phyloP scores from a whole-genome alignment of 1,140 invertebrate species.

The Drosophila simulans region DNA sequence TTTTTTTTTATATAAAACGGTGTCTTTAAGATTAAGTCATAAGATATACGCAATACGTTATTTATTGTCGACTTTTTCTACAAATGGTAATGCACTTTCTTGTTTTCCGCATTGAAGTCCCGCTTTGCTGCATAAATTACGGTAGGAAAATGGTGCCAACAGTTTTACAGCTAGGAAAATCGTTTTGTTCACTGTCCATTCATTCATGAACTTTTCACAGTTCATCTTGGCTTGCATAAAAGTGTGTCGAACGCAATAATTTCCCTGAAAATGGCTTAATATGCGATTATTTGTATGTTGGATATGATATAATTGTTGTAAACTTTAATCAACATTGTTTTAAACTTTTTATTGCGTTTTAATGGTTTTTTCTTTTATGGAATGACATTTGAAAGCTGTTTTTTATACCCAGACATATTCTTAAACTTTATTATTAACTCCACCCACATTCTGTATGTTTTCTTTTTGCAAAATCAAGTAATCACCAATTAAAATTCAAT shows the following conservation, averaged over 20 bases:
- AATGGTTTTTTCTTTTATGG: background rate
- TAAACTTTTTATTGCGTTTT: background rate
- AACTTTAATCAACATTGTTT: background rate
- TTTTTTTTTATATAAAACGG: constrained; percentile 23
- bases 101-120: constrained; percentile 41
- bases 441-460: constrained; percentile 2
- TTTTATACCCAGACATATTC: background rate
- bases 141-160: constrained; percentile 19
- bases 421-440: background rate
- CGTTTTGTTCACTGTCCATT: constrained; percentile 30
- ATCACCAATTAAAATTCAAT: constrained; percentile 34
- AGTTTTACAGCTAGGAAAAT: constrained; percentile 37
- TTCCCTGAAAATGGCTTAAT: background rate
- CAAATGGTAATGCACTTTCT: constrained; percentile 59
- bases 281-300: background rate
- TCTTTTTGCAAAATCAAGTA: background rate
- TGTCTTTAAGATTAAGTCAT: constrained; percentile 37
- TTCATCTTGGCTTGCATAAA: constrained; percentile 15
- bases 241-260: constrained; percentile 21
- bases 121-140: constrained; percentile 44
- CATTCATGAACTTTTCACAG: constrained; percentile 14
- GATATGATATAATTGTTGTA: too few species aligned
- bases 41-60: constrained; percentile 27
- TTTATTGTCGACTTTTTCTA: constrained; percentile 33
- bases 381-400: background rate